phyloP scores from a whole-genome alignment of 2,797 vertebrate species.

The Pristis pectinata region DNA sequence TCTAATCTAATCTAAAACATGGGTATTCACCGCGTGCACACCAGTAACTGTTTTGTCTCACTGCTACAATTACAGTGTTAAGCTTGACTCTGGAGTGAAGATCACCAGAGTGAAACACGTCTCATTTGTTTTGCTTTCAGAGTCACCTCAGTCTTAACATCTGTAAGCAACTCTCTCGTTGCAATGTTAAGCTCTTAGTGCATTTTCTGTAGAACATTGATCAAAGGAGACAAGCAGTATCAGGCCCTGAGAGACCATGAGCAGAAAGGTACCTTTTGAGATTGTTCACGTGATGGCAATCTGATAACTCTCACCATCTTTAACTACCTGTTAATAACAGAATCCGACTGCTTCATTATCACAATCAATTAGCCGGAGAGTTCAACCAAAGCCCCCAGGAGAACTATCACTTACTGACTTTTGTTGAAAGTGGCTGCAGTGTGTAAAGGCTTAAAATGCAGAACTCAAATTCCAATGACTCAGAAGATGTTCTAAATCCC shows the following conservation, averaged over 20 bases:
- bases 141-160: neutral
- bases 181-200: neutral
- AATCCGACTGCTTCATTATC: conserved; percentile 6
- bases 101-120: neutral
- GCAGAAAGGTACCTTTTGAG: neutral
- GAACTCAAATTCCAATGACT: neutral
- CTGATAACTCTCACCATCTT: conserved; percentile 11
- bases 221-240: neutral
- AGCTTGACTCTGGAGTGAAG: neutral
- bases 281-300: neutral
- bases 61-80: neutral
- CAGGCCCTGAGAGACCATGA: neutral
- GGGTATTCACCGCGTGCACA: neutral
- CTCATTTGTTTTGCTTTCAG: neutral
- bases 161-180: neutral
- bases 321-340: conserved; percentile 18
- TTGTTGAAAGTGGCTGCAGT: neutral
- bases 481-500: conserved; percentile 13
- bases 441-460: neutral
- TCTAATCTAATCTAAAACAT: no score
- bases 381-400: conserved; percentile 21
- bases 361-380: conserved; percentile 29
- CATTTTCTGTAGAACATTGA: neutral
- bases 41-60: neutral
- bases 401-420: neutral